These are phyloP conservation scores for Dendrolimus kikuchii DNA, from an alignment of 1,140 invertebrate species.

Conservation along the genomic window DNA sequence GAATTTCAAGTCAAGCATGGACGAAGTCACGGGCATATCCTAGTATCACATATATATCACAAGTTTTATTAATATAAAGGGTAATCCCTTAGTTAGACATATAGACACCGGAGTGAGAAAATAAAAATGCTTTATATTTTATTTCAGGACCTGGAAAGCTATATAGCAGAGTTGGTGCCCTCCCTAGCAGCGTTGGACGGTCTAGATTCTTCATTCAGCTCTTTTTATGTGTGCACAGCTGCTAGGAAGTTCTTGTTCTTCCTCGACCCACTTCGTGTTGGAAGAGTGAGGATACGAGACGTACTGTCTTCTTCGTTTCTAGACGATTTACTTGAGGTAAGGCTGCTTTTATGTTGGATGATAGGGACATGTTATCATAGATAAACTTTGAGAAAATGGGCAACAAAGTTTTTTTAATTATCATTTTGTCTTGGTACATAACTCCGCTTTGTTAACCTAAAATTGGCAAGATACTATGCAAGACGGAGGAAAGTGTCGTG, in stretches of 20 bases:
- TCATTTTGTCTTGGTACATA: not conserved
- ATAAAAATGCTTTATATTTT: slow-evolving; percentile 14
- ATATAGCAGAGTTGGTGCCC: slow-evolving; percentile 94
- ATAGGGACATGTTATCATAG: not conserved
- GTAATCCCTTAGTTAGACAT: too few relatives aligned
- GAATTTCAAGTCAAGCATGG: too few relatives aligned
- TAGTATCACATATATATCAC: too few relatives aligned
- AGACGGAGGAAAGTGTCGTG: too few relatives aligned
- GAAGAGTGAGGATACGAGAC: slow-evolving; percentile 91
- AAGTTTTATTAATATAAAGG: too few relatives aligned
- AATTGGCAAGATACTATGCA: too few relatives aligned
- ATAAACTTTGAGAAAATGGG: not conserved
- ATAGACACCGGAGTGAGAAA: too few relatives aligned
- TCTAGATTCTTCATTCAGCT: slow-evolving; percentile 93
- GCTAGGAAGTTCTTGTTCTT: slow-evolving; percentile 97
- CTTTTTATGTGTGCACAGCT: slow-evolving; percentile 96
- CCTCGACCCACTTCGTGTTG: slow-evolving; percentile 90
- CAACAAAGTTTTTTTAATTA: not conserved
- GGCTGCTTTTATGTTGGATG: slow-evolving; percentile 3
- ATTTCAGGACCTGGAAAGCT: slow-evolving; percentile 92
- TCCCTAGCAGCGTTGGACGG: slow-evolving; percentile 91
- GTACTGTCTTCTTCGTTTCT: slow-evolving; percentile 93
- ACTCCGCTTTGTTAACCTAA: not conserved
- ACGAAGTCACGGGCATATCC: too few relatives aligned
- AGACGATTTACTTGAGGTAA: slow-evolving; percentile 90